phyloP scores from a whole-genome alignment of 2,797 vertebrate species.

The Typhlichthys eigenmanni region DNA sequence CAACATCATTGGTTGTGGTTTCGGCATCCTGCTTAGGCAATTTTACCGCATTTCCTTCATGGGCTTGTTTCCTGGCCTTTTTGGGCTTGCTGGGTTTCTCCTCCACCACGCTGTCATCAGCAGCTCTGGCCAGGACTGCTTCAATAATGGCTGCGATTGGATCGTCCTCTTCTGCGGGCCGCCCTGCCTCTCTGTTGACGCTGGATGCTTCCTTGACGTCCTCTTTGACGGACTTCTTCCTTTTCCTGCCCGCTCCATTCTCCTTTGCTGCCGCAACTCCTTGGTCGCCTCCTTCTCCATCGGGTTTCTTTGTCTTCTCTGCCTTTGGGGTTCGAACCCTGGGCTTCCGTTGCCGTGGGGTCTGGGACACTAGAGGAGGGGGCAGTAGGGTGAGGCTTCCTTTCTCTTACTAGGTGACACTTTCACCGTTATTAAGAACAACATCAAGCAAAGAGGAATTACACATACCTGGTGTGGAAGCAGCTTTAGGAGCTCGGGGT shows the following conservation, averaged over 20 bases:
- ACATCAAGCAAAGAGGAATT: background rate
- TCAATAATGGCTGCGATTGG: slow-evolving; percentile 64
- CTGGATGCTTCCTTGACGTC: slow-evolving; percentile 41
- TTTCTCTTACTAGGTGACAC: too few species aligned
- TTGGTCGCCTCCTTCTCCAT: slow-evolving; percentile 33
- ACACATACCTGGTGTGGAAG: slow-evolving; percentile 54
- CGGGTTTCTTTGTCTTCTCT: slow-evolving; percentile 40
- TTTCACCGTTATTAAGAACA: background rate
- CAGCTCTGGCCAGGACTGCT: slow-evolving; percentile 58
- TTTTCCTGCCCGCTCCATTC: slow-evolving; percentile 49
- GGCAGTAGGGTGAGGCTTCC: background rate
- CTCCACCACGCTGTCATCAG: slow-evolving; percentile 14
- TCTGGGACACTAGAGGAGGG: slow-evolving; percentile 27
- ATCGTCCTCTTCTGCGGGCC: slow-evolving; percentile 47
- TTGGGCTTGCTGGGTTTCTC: slow-evolving; percentile 69
- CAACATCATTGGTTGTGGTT: slow-evolving; percentile 48
- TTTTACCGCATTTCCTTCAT: slow-evolving; percentile 47
- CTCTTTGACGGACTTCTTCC: slow-evolving; percentile 60
- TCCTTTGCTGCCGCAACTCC: slow-evolving; percentile 37
- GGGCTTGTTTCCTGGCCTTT: slow-evolving; percentile 65
- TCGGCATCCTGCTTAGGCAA: slow-evolving; percentile 55
- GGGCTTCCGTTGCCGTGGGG: slow-evolving; percentile 52
- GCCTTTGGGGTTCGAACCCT: slow-evolving; percentile 60
- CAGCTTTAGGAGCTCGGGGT: slow-evolving; percentile 66
- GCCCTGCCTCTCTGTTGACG: slow-evolving; percentile 26